phyloP scores from a whole-genome alignment of 2,888 invertebrate species.

The Drosophila atripex region DNA sequence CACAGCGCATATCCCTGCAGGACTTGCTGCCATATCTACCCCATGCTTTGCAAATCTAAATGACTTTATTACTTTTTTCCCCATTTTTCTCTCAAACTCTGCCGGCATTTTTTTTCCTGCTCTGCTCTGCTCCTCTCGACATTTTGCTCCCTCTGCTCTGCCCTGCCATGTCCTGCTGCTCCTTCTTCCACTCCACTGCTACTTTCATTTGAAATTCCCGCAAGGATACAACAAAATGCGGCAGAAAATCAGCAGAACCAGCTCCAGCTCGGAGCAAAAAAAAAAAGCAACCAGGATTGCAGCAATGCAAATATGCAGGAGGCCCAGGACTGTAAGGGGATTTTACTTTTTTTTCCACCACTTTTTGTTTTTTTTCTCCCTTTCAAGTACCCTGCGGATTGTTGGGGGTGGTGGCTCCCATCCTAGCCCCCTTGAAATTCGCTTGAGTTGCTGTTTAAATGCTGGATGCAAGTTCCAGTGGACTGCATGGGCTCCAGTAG shows the following conservation, averaged over 20 bases:
- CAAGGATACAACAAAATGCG: slow-evolving; percentile 72
- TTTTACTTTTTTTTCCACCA: slow-evolving; percentile 32
- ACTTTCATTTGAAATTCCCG: slow-evolving; percentile 76
- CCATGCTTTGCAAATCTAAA: slow-evolving; percentile 78
- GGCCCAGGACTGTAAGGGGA: slow-evolving; percentile 40
- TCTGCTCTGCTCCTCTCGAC: slow-evolving; percentile 46
- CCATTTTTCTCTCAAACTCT: slow-evolving; percentile 31
- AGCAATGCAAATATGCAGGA: slow-evolving; percentile 53
- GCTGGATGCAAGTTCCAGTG: slow-evolving; percentile 51
- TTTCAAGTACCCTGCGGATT: slow-evolving; percentile 54
- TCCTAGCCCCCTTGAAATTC: slow-evolving; percentile 1
- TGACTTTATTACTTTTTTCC: slow-evolving; percentile 75
- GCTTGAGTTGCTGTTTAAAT: slow-evolving; percentile 69
- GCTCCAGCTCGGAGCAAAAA: slow-evolving; percentile 25
- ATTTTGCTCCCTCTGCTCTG: slow-evolving; percentile 37
- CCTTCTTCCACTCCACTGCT: slow-evolving; percentile 62
- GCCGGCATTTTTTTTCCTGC: background rate
- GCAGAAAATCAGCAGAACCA: slow-evolving; percentile 63
- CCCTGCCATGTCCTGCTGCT: slow-evolving; percentile 22
- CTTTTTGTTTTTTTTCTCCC: slow-evolving; percentile 49
- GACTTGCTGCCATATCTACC: slow-evolving; percentile 67
- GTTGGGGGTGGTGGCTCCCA: slow-evolving; percentile 12
- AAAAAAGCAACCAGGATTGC: slow-evolving; percentile 41
- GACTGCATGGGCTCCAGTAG: slow-evolving; percentile 29
- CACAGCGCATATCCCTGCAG: slow-evolving; percentile 47